A percentile compares a stretch with the other conserved stretches of the same genome.
These are phyloP conservation scores for Drosophila setosimentum DNA, from an alignment of 2,888 invertebrate genomes.

Conservation along the genomic window DNA sequence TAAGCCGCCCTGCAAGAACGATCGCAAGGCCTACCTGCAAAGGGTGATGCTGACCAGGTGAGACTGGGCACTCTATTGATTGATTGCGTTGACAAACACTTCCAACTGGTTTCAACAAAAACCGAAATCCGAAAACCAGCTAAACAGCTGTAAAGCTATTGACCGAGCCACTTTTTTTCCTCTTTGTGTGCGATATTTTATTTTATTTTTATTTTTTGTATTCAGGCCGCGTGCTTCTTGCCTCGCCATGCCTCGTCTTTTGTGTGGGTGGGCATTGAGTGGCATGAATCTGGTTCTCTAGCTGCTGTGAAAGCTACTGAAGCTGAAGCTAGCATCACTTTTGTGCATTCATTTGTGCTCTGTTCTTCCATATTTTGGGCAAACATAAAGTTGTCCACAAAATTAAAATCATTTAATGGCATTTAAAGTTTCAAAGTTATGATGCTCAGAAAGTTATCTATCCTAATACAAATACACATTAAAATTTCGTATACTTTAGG, in stretches of 20 bases:
- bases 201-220: neutral
- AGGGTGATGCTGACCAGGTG: slow-evolving; percentile 85
- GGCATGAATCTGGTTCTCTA: slow-evolving; percentile 35
- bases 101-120: slow-evolving; percentile 55
- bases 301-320: slow-evolving; percentile 42
- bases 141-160: slow-evolving; percentile 76
- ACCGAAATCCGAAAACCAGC: slow-evolving; percentile 58
- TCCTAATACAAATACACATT: neutral
- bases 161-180: slow-evolving; percentile 66
- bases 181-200: neutral
- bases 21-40: slow-evolving; percentile 84
- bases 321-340: neutral
- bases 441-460: neutral
- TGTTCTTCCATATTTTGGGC: neutral
- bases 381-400: neutral
- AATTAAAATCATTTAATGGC: neutral
- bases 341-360: slow-evolving; percentile 2
- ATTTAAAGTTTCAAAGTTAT: slow-evolving; percentile 4
- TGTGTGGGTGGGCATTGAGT: slow-evolving; percentile 44
- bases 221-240: slow-evolving; percentile 33
- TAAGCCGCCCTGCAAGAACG: slow-evolving; percentile 84
- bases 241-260: slow-evolving; percentile 10
- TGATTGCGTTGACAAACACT: slow-evolving; percentile 60
- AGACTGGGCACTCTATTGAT: slow-evolving; percentile 52
- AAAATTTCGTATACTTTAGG: neutral